Evolutionary conservation across 2,797 vertebrate genomes (phyloP).

Genomic region (Carapus acus): DNA sequence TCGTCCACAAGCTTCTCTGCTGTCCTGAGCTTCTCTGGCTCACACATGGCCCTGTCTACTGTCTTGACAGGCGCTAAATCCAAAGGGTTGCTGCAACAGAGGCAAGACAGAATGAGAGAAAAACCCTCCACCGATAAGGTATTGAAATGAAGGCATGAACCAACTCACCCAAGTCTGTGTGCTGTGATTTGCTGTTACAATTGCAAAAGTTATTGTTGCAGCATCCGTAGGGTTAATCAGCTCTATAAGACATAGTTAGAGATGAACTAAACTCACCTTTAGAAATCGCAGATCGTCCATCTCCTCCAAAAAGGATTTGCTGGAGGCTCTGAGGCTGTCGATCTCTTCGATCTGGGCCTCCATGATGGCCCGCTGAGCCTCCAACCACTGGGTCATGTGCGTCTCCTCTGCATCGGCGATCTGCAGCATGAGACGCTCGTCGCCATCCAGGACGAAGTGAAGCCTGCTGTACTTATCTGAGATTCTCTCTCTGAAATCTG

Average conservation of each 20-base stretch:
- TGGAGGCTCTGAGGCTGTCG: conserved; percentile 56
- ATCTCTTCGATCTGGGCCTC: conserved; percentile 63
- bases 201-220: background rate
- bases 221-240: background rate
- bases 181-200: conserved; percentile 61
- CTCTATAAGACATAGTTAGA: background rate
- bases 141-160: background rate
- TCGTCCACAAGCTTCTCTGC: conserved; percentile 66
- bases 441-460: conserved; percentile 64
- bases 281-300: conserved; percentile 61
- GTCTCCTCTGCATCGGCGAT: conserved; percentile 69
- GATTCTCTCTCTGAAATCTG: conserved; percentile 62
- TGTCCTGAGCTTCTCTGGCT: conserved; percentile 64
- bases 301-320: conserved; percentile 62
- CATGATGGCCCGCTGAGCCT: conserved; percentile 52
- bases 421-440: conserved; percentile 73
- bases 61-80: conserved; percentile 51
- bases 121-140: background rate
- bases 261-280: conserved; percentile 39
- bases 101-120: conserved; percentile 3
- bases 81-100: conserved; percentile 53
- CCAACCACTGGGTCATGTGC: conserved; percentile 64
- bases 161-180: conserved; percentile 65
- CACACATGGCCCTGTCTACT: conserved; percentile 54
- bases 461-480: conserved; percentile 70